Conservation (phyloP, 2,113 vertebrate genomes). For the Crocuta crocuta region DNA sequence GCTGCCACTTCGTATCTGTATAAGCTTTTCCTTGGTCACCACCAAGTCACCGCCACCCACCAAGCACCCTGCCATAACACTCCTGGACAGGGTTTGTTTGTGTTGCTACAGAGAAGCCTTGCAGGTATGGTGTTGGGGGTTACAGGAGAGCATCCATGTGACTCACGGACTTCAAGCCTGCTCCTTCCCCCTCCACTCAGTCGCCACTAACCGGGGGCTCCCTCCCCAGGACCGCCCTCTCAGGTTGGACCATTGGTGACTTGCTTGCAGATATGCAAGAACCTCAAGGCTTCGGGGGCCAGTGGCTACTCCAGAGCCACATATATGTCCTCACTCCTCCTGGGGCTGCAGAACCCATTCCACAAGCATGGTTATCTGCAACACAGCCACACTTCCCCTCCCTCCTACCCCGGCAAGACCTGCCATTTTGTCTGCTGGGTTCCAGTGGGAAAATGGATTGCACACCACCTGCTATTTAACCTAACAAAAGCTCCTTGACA, state of each 20-base stretch:
- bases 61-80: neutral
- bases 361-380: neutral
- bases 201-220: accelerated
- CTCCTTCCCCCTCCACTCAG: neutral
- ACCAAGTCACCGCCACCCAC: neutral
- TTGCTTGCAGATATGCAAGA: neutral
- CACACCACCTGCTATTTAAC: neutral
- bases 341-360: neutral
- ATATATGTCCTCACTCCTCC: neutral
- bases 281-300: too few relatives aligned
- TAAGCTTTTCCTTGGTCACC: neutral
- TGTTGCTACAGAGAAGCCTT: neutral
- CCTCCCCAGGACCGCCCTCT: neutral
- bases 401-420: neutral
- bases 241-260: neutral
- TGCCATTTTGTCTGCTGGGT: neutral
- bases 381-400: accelerated
- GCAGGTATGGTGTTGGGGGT: neutral
- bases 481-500: neutral
- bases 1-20: neutral
- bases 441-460: neutral
- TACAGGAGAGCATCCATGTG: accelerated
- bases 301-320: neutral
- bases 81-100: accelerated
- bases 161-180: accelerated